Conservation (phyloP, 2,113 vertebrate genomes). For the Vulpes vulpes region DNA sequence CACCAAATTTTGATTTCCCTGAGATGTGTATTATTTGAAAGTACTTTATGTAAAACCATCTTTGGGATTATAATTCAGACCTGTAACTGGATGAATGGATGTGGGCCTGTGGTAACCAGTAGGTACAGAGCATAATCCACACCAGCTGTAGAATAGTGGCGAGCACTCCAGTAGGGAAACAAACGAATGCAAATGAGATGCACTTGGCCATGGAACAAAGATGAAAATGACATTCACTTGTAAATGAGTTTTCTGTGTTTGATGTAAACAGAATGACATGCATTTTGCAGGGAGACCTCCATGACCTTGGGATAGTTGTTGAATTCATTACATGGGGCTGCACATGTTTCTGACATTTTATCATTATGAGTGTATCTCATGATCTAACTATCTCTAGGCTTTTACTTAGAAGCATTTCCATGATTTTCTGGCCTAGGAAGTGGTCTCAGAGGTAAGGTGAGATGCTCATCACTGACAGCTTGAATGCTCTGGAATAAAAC, state of each 20-base stretch:
- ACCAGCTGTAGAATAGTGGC: conserved; percentile 90
- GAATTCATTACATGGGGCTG: conserved; percentile 70
- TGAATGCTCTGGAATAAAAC: conserved; percentile 10
- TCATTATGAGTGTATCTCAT: conserved; percentile 40
- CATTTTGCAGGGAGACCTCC: conserved; percentile 83
- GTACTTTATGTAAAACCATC: conserved; percentile 33
- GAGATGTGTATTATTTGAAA: not conserved
- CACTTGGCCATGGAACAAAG: conserved; percentile 86
- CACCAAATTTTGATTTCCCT: conserved; percentile 54
- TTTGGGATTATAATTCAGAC: conserved; percentile 60
- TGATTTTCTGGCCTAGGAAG: conserved; percentile 8
- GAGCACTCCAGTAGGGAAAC: conserved; percentile 87
- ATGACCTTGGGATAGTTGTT: conserved; percentile 52
- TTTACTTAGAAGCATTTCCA: conserved; percentile 43
- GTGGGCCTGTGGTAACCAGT: conserved; percentile 77
- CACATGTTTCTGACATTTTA: conserved; percentile 59
- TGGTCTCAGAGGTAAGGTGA: conserved; percentile 48
- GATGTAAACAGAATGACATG: conserved; percentile 91
- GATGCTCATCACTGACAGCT: not conserved
- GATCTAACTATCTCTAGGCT: conserved; percentile 36
- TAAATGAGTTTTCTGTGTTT: conserved; percentile 93
- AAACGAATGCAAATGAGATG: conserved; percentile 92
- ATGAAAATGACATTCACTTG: conserved; percentile 90
- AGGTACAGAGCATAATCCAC: conserved; percentile 87
- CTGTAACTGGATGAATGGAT: conserved; percentile 68